Percentiles rank a stretch among this genome's conserved stretches.
Conservation (phyloP, 2,113 vertebrate species). For the Caracal caracal region DNA sequence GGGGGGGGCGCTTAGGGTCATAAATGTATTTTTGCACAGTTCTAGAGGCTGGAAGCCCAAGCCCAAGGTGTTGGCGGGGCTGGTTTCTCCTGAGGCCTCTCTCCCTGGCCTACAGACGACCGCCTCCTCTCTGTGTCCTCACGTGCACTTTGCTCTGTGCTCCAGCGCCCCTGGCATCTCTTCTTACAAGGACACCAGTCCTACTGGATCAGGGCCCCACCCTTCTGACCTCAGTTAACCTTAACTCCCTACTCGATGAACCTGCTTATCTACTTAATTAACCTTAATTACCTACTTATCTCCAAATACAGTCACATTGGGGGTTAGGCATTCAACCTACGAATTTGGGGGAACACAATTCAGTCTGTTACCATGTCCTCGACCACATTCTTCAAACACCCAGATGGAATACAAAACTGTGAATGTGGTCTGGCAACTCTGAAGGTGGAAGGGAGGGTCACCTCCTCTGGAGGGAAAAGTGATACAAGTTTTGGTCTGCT, state of each 20-base stretch:
- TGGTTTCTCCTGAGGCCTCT: background rate
- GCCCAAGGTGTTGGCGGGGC: background rate
- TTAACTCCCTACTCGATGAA: background rate
- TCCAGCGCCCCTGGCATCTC: background rate
- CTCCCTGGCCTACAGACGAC: background rate
- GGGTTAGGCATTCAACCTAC: background rate
- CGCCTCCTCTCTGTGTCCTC: background rate
- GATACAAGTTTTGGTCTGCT: background rate
- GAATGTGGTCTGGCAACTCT: background rate
- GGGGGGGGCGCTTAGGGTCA: too few species aligned
- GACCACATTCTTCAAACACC: background rate
- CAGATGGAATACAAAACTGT: background rate
- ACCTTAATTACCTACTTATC: background rate
- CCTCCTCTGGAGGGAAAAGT: background rate
- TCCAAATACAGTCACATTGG: background rate
- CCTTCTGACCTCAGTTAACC: background rate
- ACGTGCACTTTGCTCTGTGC: background rate
- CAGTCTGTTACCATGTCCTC: background rate
- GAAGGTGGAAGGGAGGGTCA: background rate
- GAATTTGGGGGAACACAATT: background rate
- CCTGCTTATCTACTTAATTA: background rate
- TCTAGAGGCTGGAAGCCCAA: background rate
- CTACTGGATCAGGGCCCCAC: background rate
- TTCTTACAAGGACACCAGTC: background rate
- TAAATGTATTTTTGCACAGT: background rate